Evolutionary conservation across 2,797 vertebrate genomes (phyloP).

Genomic region (Muscicapa striata): DNA sequence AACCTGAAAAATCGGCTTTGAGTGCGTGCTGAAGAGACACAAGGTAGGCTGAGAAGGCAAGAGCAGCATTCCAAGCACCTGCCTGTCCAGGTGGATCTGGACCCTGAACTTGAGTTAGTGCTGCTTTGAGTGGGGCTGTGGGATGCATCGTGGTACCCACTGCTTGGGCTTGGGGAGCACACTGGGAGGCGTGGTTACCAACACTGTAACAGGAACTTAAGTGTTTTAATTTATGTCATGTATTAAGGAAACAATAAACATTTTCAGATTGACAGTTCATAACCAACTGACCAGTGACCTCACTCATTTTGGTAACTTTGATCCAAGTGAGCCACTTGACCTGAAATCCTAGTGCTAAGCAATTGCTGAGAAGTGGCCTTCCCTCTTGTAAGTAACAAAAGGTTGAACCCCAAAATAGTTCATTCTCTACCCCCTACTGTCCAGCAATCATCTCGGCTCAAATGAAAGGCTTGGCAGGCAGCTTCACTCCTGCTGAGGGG

Average conservation of each 20-base stretch:
- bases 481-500: background rate
- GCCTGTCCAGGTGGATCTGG: background rate
- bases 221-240: constrained; percentile 49
- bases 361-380: background rate
- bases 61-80: background rate
- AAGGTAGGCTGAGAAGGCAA: background rate
- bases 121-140: background rate
- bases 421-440: background rate
- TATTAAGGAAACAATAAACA: constrained; percentile 64
- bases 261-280: background rate
- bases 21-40: background rate
- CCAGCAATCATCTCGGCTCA: background rate
- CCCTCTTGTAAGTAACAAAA: background rate
- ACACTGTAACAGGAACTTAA: background rate
- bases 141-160: background rate
- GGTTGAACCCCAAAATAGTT: background rate
- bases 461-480: background rate
- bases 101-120: background rate
- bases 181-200: background rate
- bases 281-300: background rate
- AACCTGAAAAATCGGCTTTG: background rate
- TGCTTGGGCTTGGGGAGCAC: background rate
- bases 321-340: background rate
- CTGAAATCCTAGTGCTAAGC: background rate
- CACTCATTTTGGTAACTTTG: background rate